A percentile compares a stretch with the other conserved stretches of the same genome.
phyloP scores from a whole-genome alignment of 2,797 vertebrate species.

The Tapirus indicus region DNA sequence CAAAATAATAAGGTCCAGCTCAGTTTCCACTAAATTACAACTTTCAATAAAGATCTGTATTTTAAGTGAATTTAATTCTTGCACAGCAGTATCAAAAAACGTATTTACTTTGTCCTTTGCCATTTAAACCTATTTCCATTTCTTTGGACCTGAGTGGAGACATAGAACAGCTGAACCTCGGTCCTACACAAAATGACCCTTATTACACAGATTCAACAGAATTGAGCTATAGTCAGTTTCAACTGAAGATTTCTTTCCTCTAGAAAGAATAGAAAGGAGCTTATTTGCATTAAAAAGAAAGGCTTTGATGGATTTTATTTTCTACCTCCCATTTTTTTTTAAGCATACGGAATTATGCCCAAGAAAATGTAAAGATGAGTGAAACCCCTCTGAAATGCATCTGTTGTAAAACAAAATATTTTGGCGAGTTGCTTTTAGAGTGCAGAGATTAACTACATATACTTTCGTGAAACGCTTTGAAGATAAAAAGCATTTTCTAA shows the following conservation, averaged over 20 bases:
- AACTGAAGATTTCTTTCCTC: constrained; percentile 52
- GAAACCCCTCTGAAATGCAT: constrained; percentile 57
- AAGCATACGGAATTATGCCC: not conserved
- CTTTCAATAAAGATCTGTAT: constrained; percentile 18
- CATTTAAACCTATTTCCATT: constrained; percentile 44
- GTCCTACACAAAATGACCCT: constrained; percentile 23
- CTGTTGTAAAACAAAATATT: constrained; percentile 75
- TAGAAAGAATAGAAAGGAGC: constrained; percentile 58
- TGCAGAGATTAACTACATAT: constrained; percentile 59
- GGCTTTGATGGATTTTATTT: constrained; percentile 73
- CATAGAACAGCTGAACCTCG: not conserved
- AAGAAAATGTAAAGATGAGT: constrained; percentile 67
- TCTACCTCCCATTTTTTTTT: not conserved
- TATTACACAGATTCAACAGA: constrained; percentile 42
- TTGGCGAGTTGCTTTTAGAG: constrained; percentile 62
- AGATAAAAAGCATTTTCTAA: constrained; percentile 65
- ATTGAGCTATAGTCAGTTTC: constrained; percentile 40
- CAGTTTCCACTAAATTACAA: not conserved
- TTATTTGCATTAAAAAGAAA: constrained; percentile 78
- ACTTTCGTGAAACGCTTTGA: constrained; percentile 63
- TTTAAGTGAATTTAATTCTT: constrained; percentile 41
- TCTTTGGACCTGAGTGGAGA: not conserved
- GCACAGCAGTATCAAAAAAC: constrained; percentile 26
- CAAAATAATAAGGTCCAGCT: constrained; percentile 26
- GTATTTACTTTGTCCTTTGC: constrained; percentile 33